Evolutionary conservation across 2,888 invertebrate genomes (phyloP).

Genomic region (Cataglyphis cursor): DNA sequence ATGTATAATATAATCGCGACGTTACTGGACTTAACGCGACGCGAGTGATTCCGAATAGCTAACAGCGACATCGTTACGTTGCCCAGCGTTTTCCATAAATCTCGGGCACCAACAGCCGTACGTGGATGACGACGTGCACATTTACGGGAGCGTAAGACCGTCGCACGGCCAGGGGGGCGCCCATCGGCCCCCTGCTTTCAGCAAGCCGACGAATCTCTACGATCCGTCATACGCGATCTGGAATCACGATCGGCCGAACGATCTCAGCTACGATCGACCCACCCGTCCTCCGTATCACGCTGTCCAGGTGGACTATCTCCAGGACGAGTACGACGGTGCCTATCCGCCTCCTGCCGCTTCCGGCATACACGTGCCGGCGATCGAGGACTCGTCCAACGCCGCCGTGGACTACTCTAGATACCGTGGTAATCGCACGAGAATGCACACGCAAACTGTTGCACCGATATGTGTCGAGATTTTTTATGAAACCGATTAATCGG

Average conservation of each 20-base stretch:
- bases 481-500: neutral
- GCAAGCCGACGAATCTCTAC: constrained; percentile 65
- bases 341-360: constrained; percentile 79
- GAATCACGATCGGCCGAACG: constrained; percentile 76
- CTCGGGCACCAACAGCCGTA: constrained; percentile 84
- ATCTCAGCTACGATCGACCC: constrained; percentile 70
- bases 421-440: constrained; percentile 82
- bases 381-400: constrained; percentile 83
- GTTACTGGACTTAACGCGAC: neutral
- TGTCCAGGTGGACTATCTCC: constrained; percentile 81
- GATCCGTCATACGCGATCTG: constrained; percentile 70
- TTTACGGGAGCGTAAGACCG: constrained; percentile 86
- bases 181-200: constrained; percentile 72
- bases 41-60: constrained; percentile 42
- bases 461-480: constrained; percentile 13
- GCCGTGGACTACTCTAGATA: constrained; percentile 82
- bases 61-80: constrained; percentile 51
- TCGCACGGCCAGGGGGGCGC: constrained; percentile 34
- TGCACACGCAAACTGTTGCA: constrained; percentile 56
- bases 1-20: neutral
- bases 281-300: constrained; percentile 85
- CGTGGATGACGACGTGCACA: constrained; percentile 87
- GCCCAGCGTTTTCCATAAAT: constrained; percentile 83
- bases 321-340: constrained; percentile 80
- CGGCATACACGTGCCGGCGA: constrained; percentile 82